Evolutionary conservation across 2,888 invertebrate genomes (phyloP), one percentile per base, ranked within the genome.

Genomic region (Troides oblongomaculatus): DNA sequence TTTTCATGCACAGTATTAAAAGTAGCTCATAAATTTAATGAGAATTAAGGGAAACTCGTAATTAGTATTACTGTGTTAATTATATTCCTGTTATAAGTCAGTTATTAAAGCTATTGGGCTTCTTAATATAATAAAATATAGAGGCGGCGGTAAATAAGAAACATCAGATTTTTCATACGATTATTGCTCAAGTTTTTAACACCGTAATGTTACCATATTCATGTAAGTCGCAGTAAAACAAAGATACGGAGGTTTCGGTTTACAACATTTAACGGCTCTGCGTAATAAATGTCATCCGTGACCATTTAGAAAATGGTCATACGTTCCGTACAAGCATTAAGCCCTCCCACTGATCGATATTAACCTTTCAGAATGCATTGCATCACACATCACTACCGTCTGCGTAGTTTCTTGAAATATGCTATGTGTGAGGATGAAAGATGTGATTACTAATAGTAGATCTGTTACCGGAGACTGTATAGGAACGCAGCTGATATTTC

Each of bases 341-440:
- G 71, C 69, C 61, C 69, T 64, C 67, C 67, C 70, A 70, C 70
- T 67, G 59, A 60, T 70, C 63, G 59, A 56, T 61, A 64, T 66
- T 70, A 72, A 72, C 72, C 61, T 67, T 72, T 71, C 71, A 71
- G 70, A 73, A 72, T 59, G 69, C 66, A 62, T 69, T 62, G 67
- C 62, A 57, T 62, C 67, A 62, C 66, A 69, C 64, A 60, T 69
- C 25, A 66, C 66, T 56, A 62, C 18, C 62, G 2, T 50, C 0
- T 50, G 17, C 18, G 64, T 64, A 14, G 5, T 50, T 50, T 14
- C 50, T 50, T 50, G 14, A 50, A 50, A 50, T 50, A 17, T 17
- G 17, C 14, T 50, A 50, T 50, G 18, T 18, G 18, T 50, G 18
- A 50, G 14, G 5, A 17, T 17, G 5, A 50, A 50, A 50, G 4